phyloP scores from a whole-genome alignment of 2,113 vertebrate species.

The Sapajus apella region DNA sequence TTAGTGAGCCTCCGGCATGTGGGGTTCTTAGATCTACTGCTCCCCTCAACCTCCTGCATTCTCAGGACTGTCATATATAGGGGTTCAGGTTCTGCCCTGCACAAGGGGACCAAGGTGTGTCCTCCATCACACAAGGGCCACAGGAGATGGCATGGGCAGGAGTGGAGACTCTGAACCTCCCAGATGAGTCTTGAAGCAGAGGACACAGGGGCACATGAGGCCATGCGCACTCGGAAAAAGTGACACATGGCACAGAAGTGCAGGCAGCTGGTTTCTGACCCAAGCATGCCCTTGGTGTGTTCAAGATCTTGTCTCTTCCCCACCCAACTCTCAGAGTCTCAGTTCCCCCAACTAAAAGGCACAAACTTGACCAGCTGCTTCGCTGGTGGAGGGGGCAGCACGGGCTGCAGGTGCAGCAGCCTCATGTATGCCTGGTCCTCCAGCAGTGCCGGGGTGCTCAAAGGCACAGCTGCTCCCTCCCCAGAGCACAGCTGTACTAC shows the following conservation, averaged over 20 bases:
- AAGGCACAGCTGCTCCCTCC: background rate
- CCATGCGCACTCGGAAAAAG: background rate
- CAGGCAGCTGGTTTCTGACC: background rate
- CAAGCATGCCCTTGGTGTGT: background rate
- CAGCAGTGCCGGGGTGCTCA: background rate
- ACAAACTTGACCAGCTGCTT: background rate
- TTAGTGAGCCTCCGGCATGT: background rate
- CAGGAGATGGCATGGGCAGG: fast-evolving
- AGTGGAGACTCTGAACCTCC: background rate
- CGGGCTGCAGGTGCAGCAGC: fast-evolving
- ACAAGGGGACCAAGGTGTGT: background rate
- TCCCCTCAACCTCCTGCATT: background rate
- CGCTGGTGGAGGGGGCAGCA: background rate
- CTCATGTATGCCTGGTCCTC: background rate
- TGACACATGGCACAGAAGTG: background rate
- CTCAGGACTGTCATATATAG: background rate
- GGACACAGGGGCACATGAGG: background rate
- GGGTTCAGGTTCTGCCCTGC: background rate
- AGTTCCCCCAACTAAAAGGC: background rate
- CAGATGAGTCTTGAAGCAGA: background rate
- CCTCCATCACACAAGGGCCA: background rate
- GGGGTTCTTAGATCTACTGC: background rate
- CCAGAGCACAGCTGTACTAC: background rate
- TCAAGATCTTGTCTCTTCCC: background rate
- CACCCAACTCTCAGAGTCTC: background rate